phyloP scores from a whole-genome alignment of 2,113 vertebrate species.

The Oryzias melastigma region DNA sequence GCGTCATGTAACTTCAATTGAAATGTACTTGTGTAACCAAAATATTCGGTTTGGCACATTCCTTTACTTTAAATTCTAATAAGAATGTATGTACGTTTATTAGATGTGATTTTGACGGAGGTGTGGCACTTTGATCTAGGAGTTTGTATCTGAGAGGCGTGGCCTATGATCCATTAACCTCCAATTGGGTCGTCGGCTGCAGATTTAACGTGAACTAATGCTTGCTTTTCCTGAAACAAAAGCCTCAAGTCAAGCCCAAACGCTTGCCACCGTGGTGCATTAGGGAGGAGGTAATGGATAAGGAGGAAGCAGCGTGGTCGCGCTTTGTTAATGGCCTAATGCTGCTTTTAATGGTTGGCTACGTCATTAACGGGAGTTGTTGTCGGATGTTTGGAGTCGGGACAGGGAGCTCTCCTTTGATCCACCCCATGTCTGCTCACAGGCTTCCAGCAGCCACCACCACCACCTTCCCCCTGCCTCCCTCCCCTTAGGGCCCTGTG shows the following conservation, averaged over 20 bases:
- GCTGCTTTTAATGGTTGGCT: constrained; percentile 68
- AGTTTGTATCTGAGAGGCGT: constrained; percentile 11
- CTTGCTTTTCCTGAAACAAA: constrained; percentile 35
- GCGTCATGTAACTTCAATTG: constrained; percentile 23
- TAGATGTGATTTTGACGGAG: constrained; percentile 24
- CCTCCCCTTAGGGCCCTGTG: constrained; percentile 8
- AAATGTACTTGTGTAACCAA: constrained; percentile 10
- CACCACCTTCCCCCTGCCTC: constrained; percentile 11
- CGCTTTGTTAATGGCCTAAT: constrained; percentile 73
- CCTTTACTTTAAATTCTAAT: no score
- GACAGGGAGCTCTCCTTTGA: constrained; percentile 42
- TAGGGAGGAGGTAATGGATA: constrained; percentile 63
- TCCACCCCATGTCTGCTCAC: constrained; percentile 33
- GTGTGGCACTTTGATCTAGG: background rate
- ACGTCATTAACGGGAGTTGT: constrained; percentile 54
- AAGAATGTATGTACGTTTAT: constrained; percentile 1
- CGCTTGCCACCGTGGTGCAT: constrained; percentile 46
- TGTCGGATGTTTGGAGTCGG: constrained; percentile 48
- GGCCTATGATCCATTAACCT: constrained; percentile 21
- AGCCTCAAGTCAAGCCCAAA: constrained; percentile 55
- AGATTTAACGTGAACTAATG: constrained; percentile 35
- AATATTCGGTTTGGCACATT: background rate
- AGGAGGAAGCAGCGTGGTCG: constrained; percentile 44
- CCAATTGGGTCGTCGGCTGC: background rate
- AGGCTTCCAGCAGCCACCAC: constrained; percentile 40